Conservation (phyloP, 2,888 invertebrate genomes). For the Drosophila quinaria region DNA sequence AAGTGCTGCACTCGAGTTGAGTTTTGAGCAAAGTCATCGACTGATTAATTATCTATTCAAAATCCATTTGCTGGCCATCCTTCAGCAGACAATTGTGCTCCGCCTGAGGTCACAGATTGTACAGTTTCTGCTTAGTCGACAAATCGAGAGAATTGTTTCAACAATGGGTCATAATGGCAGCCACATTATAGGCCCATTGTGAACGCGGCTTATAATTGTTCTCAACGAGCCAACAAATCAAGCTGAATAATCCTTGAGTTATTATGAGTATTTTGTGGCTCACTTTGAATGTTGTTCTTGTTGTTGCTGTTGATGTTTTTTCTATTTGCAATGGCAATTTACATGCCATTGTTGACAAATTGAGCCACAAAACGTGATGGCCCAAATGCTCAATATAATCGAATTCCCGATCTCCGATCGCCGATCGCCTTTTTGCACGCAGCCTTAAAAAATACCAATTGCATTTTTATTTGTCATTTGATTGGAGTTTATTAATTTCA, state of each 20-base stretch:
- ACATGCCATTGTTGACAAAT: constrained; percentile 61
- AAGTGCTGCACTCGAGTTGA: constrained; percentile 41
- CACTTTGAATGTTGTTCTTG: constrained; percentile 42
- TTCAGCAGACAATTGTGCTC: constrained; percentile 31
- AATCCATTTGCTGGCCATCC: constrained; percentile 31
- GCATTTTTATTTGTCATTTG: constrained; percentile 34
- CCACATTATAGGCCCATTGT: constrained; percentile 42
- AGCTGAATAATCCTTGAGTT: constrained; percentile 68
- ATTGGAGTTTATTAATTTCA: constrained; percentile 64
- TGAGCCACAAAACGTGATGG: constrained; percentile 65
- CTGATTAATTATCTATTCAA: constrained; percentile 50
- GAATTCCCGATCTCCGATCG: constrained; percentile 24
- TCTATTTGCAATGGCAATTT: constrained; percentile 49
- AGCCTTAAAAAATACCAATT: constrained; percentile 30
- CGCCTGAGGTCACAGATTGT: constrained; percentile 34
- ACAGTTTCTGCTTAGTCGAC: constrained; percentile 6
- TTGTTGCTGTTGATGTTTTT: constrained; percentile 10
- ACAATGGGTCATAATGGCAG: constrained; percentile 46
- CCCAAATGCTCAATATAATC: constrained; percentile 57
- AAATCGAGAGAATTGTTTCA: constrained; percentile 18
- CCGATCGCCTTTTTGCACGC: constrained; percentile 40
- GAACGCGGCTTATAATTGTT: constrained; percentile 61
- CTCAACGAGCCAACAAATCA: constrained; percentile 51
- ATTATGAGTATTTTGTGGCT: constrained; percentile 51
- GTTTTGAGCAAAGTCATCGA: constrained; percentile 37